A percentile compares a stretch with the other conserved stretches of the same genome.
These are phyloP conservation scores for Scaptomyza parva DNA, from an alignment of 2,888 invertebrate species.

Conservation along the genomic window DNA sequence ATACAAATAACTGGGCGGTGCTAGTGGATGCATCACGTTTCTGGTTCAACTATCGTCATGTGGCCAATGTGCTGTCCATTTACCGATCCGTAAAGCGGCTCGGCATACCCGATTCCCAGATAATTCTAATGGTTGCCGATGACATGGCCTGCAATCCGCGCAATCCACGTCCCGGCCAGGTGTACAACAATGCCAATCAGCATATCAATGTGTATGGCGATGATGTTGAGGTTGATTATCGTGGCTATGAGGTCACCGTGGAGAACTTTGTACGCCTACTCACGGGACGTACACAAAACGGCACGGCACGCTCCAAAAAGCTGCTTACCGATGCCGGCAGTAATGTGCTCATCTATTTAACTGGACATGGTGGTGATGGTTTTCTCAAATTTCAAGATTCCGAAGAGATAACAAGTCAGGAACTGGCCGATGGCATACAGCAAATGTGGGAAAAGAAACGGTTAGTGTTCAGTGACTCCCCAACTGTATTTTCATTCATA, in stretches of 20 bases:
- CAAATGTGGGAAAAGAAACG: slow-evolving; percentile 99
- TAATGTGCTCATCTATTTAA: slow-evolving; percentile 98
- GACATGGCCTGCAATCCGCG: slow-evolving; percentile 99
- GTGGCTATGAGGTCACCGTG: slow-evolving; percentile 98
- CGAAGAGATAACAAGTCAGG: slow-evolving; percentile 99
- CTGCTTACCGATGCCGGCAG: slow-evolving; percentile 98
- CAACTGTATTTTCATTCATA: too few relatives aligned
- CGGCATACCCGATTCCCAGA: slow-evolving; percentile 99
- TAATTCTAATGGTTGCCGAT: slow-evolving; percentile 99
- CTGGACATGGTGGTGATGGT: slow-evolving; percentile 98
- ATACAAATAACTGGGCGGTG: slow-evolving; percentile 99
- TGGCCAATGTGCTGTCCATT: slow-evolving; percentile 98
- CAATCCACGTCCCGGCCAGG: slow-evolving; percentile 98
- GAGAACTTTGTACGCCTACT: slow-evolving; percentile 98
- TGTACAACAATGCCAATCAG: slow-evolving; percentile 98
- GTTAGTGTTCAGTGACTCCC: too few relatives aligned
- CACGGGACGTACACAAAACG: slow-evolving; percentile 96
- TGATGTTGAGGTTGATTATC: slow-evolving; percentile 99
- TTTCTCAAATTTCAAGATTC: slow-evolving; percentile 99
- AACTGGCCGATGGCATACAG: slow-evolving; percentile 98
- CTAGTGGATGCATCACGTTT: slow-evolving; percentile 99
- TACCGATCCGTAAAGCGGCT: slow-evolving; percentile 98
- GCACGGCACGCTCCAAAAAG: slow-evolving; percentile 97
- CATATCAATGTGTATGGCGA: slow-evolving; percentile 99
- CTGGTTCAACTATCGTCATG: slow-evolving; percentile 99